phyloP scores from a whole-genome alignment of 2,888 invertebrate genomes.

The Agriopis marginaria region DNA sequence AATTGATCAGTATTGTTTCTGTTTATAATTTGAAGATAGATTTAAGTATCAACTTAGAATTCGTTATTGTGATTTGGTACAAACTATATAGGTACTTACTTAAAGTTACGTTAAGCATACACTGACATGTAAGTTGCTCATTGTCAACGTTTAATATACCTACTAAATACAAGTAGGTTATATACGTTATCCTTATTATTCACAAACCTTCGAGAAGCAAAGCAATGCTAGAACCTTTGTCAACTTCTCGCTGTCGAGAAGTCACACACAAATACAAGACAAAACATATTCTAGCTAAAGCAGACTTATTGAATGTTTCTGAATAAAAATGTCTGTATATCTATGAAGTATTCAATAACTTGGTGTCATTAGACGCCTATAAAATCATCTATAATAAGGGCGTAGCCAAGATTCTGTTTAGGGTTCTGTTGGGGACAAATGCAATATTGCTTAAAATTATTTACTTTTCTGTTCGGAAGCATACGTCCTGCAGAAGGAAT shows the following conservation, averaged over 20 bases:
- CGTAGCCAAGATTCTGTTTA: too few species aligned
- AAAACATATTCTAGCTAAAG: conserved; percentile 4
- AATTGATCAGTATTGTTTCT: conserved; percentile 65
- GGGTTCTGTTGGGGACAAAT: too few species aligned
- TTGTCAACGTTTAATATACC: conserved; percentile 44
- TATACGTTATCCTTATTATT: not conserved
- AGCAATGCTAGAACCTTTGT: not conserved
- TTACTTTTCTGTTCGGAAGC: too few species aligned
- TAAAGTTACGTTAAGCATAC: conserved; percentile 46
- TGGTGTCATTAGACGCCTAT: conserved; percentile 38
- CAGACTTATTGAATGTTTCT: not conserved
- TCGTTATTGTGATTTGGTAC: conserved; percentile 61
- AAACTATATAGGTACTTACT: conserved; percentile 51
- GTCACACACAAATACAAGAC: conserved; percentile 3
- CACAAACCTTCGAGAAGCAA: not conserved
- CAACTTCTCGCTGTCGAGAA: conserved; percentile 4
- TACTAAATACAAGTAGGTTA: not conserved
- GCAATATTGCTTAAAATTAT: too few species aligned
- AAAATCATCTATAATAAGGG: not conserved
- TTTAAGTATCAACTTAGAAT: conserved; percentile 47
- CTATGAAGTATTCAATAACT: conserved; percentile 40
- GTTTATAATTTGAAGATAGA: conserved; percentile 55
- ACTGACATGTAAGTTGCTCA: conserved; percentile 47
- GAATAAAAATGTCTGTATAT: conserved; percentile 48
- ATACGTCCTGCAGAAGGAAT: too few species aligned